Evolutionary conservation across 92 coral and sea anemone species (phyloP), one percentile per base, ranked within the genome.

Genomic region (Epizoanthus rinbou): DNA sequence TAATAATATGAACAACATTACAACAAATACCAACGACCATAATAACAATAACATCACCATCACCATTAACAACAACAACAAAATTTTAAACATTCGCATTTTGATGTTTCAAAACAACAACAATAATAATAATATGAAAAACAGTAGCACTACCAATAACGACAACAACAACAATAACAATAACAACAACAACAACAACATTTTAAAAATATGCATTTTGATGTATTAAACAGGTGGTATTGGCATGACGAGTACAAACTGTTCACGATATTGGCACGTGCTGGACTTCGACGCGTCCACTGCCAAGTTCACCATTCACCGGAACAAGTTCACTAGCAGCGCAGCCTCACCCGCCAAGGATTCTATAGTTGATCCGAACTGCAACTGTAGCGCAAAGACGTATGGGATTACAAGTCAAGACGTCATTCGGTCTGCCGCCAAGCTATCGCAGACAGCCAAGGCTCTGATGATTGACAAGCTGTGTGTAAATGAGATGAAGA

Each of bases 231-330:
- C 80, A 89, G 88, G 84, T 45, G 92, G 95, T 11, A 66, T 83
- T 5, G 93, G 91, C 0, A 90, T 90, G 66, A 88, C 91, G 21
- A 87, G 86, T 50, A 8, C 62, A 8, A 92, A 92, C 85, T 92
- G 97, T 19, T 92, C 97, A 9, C 91, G 97, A 22, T 92, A 87
- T 78, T 92, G 97, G 97, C 93, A 92, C 71, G 97, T 92, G 62
- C 81, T 92, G 21, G 90, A 91, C 68, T 92, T 92, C 69, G 97
- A 92, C 63, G 97, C 97, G 28, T 92, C 97, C 21, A 92, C 97
- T 2, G 97, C 97, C 47, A 90, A 90, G 73, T 92, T 92, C 84
- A 92, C 84, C 64, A 90, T 90, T 47, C 90, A 92, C 54, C 88
- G 87, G 24, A 82, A 91, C 84, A 88, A 74, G 58, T 84, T 92